A percentile compares a stretch with the other conserved stretches of the same genome.
These are phyloP conservation scores for Suncus etruscus DNA, from an alignment of 2,113 vertebrate species.

Conservation along the genomic window DNA sequence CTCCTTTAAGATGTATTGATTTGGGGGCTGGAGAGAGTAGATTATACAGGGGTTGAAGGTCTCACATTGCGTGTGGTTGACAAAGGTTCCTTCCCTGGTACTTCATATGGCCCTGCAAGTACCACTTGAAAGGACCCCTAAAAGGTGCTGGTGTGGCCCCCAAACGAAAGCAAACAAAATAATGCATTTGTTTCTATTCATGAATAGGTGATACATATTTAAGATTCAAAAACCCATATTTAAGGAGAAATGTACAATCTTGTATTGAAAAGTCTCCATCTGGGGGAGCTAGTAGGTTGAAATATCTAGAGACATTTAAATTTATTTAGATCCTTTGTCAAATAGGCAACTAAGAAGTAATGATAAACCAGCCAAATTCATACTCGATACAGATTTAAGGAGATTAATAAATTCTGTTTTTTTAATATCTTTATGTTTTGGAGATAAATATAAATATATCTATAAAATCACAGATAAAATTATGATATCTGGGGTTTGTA, in stretches of 20 bases:
- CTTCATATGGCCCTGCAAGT: no score
- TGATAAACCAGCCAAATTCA: constrained; percentile 19
- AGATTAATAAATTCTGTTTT: constrained; percentile 10
- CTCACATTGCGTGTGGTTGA: background rate
- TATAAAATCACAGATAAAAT: background rate
- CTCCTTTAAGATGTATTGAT: background rate
- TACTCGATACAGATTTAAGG: background rate
- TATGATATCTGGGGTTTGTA: background rate
- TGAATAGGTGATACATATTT: constrained; percentile 38
- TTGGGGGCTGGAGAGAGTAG: background rate
- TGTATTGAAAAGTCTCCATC: constrained; percentile 21
- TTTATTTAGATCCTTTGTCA: constrained; percentile 14
- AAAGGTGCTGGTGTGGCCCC: no score
- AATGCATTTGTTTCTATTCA: background rate
- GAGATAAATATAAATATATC: background rate
- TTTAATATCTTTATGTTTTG: constrained; percentile 14
- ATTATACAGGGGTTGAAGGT: background rate
- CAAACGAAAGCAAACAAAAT: no score
- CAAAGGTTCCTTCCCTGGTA: background rate
- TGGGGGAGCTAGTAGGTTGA: background rate
- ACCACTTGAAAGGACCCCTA: no score
- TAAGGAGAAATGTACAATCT: background rate
- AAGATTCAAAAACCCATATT: background rate
- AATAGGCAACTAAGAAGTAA: background rate
- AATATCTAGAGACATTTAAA: constrained; percentile 8